These are phyloP conservation scores for Euura lappo DNA, from an alignment of 1,140 invertebrate genomes.

Conservation along the genomic window DNA sequence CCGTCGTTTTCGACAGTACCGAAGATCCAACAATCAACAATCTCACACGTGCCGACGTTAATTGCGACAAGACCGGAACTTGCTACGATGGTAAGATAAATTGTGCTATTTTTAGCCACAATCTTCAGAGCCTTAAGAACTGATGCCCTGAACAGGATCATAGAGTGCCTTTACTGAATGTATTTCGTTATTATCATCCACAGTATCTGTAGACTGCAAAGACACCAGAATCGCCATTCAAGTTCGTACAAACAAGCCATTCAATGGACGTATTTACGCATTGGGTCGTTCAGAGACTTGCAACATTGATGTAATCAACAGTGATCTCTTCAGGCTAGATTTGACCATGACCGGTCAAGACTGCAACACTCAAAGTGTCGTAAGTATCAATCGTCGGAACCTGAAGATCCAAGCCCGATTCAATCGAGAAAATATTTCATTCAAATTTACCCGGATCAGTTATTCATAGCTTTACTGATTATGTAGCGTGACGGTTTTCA, in stretches of 20 bases:
- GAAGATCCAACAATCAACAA: slow-evolving; percentile 75
- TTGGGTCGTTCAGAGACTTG: slow-evolving; percentile 92
- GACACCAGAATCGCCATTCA: slow-evolving; percentile 92
- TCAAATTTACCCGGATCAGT: background rate
- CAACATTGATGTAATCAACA: slow-evolving; percentile 92
- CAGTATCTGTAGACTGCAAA: slow-evolving; percentile 93
- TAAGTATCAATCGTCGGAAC: slow-evolving; percentile 59
- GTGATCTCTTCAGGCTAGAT: slow-evolving; percentile 89
- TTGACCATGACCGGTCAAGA: slow-evolving; percentile 92
- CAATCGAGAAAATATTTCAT: too few species aligned
- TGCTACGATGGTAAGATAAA: slow-evolving; percentile 85
- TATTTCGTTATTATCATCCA: slow-evolving; percentile 35
- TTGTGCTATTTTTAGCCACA: slow-evolving; percentile 20
- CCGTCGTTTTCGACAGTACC: slow-evolving; percentile 74
- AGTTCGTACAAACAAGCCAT: slow-evolving; percentile 90
- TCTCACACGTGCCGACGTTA: slow-evolving; percentile 77
- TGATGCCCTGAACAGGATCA: background rate
- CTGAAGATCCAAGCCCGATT: too few species aligned
- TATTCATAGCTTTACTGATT: slow-evolving; percentile 25
- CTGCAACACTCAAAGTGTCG: slow-evolving; percentile 91
- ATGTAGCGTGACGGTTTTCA: slow-evolving; percentile 61
- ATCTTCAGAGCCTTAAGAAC: slow-evolving; percentile 12
- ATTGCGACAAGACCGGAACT: slow-evolving; percentile 93
- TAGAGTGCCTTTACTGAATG: background rate
- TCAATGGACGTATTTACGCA: slow-evolving; percentile 93